These are phyloP conservation scores for Solea senegalensis DNA, from an alignment of 2,113 vertebrate species.

Conservation along the genomic window DNA sequence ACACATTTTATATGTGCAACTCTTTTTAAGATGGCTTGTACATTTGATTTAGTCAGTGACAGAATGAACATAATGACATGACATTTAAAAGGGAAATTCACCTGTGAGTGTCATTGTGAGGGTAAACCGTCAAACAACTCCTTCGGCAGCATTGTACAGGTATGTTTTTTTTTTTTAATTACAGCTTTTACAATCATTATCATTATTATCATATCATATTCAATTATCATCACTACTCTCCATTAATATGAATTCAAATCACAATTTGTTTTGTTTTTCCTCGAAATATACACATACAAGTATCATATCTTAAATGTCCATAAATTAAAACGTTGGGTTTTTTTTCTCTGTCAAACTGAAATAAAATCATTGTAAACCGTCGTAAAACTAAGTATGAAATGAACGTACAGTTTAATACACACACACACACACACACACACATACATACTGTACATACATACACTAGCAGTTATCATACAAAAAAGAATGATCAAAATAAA, in stretches of 20 bases:
- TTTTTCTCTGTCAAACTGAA: constrained; percentile 80
- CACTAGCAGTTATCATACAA: constrained; percentile 80
- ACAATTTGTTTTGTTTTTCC: constrained; percentile 73
- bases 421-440: constrained; percentile 72
- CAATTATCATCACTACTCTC: constrained; percentile 79
- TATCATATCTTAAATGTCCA: constrained; percentile 85
- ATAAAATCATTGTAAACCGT: constrained; percentile 79
- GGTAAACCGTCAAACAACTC: constrained; percentile 21
- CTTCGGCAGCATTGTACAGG: constrained; percentile 58
- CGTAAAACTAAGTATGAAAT: constrained; percentile 85
- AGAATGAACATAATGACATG: neutral
- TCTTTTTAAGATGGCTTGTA: too few species aligned
- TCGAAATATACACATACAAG: constrained; percentile 85
- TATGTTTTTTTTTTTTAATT: constrained; percentile 73
- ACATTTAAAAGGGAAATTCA: neutral
- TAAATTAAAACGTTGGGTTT: constrained; percentile 71
- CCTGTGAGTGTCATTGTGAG: constrained; percentile 12
- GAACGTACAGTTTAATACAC: constrained; percentile 82
- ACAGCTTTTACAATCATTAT: constrained; percentile 82
- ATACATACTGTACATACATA: constrained; percentile 72
- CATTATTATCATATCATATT: constrained; percentile 77
- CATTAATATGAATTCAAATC: constrained; percentile 80
- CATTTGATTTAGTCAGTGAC: neutral
- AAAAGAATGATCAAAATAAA: constrained; percentile 84
- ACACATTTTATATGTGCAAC: too few species aligned